Percentiles rank a stretch among this genome's conserved stretches.
Conservation (phyloP, 2,797 vertebrate species). For the Pseudochaenichthys georgianus region DNA sequence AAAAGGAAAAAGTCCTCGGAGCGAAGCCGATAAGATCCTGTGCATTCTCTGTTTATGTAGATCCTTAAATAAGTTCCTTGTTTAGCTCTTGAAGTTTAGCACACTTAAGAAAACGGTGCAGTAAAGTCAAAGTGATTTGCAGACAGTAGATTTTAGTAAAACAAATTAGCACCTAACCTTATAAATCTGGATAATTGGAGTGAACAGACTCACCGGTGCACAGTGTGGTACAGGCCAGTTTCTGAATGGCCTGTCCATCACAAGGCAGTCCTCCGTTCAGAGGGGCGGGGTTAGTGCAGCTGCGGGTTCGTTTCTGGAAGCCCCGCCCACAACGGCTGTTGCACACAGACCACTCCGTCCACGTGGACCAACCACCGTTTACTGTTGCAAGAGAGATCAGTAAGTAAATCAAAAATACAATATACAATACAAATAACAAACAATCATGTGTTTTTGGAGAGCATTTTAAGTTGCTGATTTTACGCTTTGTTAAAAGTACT, state of each 20-base stretch:
- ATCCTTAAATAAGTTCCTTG: too few relatives aligned
- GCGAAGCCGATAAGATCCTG: too few relatives aligned
- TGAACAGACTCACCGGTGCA: slow-evolving; percentile 87
- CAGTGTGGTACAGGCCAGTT: slow-evolving; percentile 91
- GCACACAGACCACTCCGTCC: slow-evolving; percentile 95
- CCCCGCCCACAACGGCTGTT: slow-evolving; percentile 94
- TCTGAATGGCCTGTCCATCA: slow-evolving; percentile 92
- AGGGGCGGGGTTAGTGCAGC: slow-evolving; percentile 94
- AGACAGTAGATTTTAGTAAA: neutral
- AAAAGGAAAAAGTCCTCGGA: too few relatives aligned
- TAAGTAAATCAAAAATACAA: slow-evolving; percentile 6
- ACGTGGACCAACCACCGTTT: slow-evolving; percentile 95
- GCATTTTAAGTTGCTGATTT: neutral
- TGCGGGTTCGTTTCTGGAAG: slow-evolving; percentile 93
- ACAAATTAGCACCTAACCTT: neutral
- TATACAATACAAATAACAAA: neutral
- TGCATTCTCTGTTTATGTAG: too few relatives aligned
- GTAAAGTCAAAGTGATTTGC: neutral
- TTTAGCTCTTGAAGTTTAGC: neutral
- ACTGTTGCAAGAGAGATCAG: slow-evolving; percentile 80
- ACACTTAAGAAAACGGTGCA: neutral
- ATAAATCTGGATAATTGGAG: neutral
- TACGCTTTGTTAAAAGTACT: neutral
- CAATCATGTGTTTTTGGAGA: neutral
- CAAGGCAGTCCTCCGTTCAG: slow-evolving; percentile 94